Percentiles rank a stretch among this genome's conserved stretches.
Evolutionary conservation across 2,113 vertebrate species (phyloP).

Genomic region (Osmerus mordax): DNA sequence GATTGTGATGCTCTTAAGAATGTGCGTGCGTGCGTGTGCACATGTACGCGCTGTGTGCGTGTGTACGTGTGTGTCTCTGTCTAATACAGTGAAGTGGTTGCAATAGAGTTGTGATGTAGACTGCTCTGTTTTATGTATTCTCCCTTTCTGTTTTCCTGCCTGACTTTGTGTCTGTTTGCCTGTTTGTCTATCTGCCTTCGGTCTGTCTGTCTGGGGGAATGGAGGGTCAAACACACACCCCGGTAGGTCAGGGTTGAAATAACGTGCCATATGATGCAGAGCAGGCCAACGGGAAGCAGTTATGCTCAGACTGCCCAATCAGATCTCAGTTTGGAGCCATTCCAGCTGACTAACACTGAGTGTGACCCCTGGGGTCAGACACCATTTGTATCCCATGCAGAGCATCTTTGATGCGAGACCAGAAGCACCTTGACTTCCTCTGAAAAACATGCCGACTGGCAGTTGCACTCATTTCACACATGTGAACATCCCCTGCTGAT

Average conservation of each 20-base stretch:
- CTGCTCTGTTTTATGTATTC: background rate
- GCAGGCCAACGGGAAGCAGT: conserved; percentile 43
- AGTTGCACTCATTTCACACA: background rate
- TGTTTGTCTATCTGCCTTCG: conserved; percentile 28
- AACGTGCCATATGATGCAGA: conserved; percentile 55
- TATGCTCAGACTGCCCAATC: conserved; percentile 38
- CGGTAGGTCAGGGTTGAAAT: conserved; percentile 53
- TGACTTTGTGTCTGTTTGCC: background rate
- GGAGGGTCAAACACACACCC: conserved; percentile 23
- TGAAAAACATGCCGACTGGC: conserved; percentile 7
- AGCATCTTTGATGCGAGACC: conserved; percentile 40
- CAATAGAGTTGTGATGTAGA: background rate
- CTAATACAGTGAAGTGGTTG: no score
- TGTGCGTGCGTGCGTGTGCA: no score
- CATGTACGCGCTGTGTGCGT: no score
- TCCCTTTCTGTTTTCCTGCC: background rate
- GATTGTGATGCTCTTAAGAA: no score
- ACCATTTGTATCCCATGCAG: conserved; percentile 22
- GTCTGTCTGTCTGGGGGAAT: conserved; percentile 35
- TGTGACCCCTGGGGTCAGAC: conserved; percentile 29
- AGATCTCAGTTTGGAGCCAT: conserved; percentile 37
- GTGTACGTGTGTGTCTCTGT: no score
- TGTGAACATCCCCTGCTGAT: background rate
- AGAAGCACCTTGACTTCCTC: conserved; percentile 34
- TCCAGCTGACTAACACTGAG: conserved; percentile 30